phyloP scores from a whole-genome alignment of 2,888 invertebrate genomes.

The Bursaphelenchus okinawaensis region DNA sequence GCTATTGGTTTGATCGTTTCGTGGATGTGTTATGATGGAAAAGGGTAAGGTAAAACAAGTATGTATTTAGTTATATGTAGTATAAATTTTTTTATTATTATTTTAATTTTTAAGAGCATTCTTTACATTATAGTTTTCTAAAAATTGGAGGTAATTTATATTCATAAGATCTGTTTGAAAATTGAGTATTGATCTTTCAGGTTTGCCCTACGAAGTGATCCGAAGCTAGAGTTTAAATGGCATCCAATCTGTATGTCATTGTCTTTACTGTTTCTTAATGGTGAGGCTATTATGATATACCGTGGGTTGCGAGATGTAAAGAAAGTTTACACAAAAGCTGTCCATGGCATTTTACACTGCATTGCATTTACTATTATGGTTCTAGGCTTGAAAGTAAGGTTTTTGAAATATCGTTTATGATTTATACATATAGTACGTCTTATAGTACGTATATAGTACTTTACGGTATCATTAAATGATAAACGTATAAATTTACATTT shows the following conservation, averaged over 20 bases:
- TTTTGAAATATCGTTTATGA: neutral
- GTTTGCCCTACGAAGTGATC: constrained; percentile 21
- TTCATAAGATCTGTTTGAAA: neutral
- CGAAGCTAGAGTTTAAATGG: constrained; percentile 22
- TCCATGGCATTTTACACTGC: constrained; percentile 20
- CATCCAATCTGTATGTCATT: constrained; percentile 27
- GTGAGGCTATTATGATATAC: constrained; percentile 29
- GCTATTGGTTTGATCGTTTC: neutral
- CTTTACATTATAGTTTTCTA: neutral
- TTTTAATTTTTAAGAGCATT: neutral
- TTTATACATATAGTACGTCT: neutral
- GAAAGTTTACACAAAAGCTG: constrained; percentile 21
- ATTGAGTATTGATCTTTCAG: constrained; percentile 1
- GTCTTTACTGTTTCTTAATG: constrained; percentile 25
- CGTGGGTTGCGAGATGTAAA: constrained; percentile 21
- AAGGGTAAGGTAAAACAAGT: neutral
- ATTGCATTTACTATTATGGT: constrained; percentile 16
- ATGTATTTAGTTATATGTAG: neutral
- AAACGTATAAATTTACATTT: no score
- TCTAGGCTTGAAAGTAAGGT: constrained; percentile 22
- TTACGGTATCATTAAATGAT: neutral
- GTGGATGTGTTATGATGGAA: constrained; percentile 6
- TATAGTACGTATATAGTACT: neutral
- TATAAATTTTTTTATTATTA: neutral
- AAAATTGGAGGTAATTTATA: neutral